Evolutionary conservation across 1,140 invertebrate species (phyloP), one percentile per base, ranked within the genome.

Genomic region (Harpegnathos saltator): DNA sequence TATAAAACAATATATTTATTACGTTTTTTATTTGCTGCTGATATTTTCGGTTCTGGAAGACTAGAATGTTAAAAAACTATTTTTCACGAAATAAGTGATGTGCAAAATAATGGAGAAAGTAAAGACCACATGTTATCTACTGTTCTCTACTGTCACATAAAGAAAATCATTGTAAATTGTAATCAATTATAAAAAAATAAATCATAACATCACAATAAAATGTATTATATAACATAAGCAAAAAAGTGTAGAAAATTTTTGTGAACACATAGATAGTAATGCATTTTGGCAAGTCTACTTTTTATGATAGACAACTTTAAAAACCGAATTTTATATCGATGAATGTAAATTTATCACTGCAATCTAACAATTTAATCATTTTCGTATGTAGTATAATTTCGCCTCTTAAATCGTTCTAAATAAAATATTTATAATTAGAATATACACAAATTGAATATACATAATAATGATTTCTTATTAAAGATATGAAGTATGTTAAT

Each of bases 191-290:
- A 59, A 52, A 15, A 54, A 62, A 48, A n/a, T n/a, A 68, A 65
- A 17, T 22, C 17, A 80, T 14, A 15, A 61, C 29, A 59, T 72
- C 24, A 22, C 19, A 66, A 50, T 22, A 54, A 73, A 19, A 24
- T 86, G 15, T 86, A 69, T 50, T 72, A 52, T 77, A 58, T 66
- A 81, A 71, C 68, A 62, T 22, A 29, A 82, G 75, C n/a, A n/a
- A 72, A 44, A 73, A 15, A 63, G 58, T 69, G 22, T 73, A 81
- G 29, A 66, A 75, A 85, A 83, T 58, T 85, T n/a, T 54, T 29
- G 56, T 33, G 22, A 89, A 58, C 66, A 85, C 68, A 78, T 83
- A 78, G 78, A 80, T 88, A 62, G 65, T 88, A 87, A 88, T 88
- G 78, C 77, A 88, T 82, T 78, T 85, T 69, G 83, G 83, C 75